These are phyloP conservation scores for Eilema caniola DNA, from an alignment of 2,888 invertebrate species.

Conservation along the genomic window DNA sequence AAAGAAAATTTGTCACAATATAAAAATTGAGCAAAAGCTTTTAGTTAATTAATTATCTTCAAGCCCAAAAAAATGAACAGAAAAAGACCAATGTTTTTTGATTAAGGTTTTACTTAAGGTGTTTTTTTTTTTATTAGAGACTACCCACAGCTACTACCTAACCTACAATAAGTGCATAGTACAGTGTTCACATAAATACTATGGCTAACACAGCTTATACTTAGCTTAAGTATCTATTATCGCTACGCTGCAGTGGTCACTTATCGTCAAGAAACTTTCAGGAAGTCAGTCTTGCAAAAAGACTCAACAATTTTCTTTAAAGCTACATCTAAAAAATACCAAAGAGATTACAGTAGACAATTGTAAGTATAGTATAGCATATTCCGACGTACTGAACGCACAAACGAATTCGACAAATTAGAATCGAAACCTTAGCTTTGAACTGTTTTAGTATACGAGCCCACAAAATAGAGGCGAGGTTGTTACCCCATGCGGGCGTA, in stretches of 20 bases:
- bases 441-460: slow-evolving; percentile 34
- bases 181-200: no score
- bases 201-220: no score
- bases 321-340: no score
- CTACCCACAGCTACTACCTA: no score
- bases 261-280: no score
- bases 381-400: slow-evolving; percentile 24
- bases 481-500: slow-evolving; percentile 66
- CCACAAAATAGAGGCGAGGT: slow-evolving; percentile 67
- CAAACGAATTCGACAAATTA: slow-evolving; percentile 32
- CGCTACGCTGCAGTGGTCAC: no score
- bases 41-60: background rate
- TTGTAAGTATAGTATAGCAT: background rate
- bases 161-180: no score
- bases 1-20: background rate
- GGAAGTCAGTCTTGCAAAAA: no score
- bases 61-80: background rate
- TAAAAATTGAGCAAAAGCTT: slow-evolving; percentile 2
- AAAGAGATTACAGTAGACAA: background rate
- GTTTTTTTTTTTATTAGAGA: background rate
- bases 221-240: no score
- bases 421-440: slow-evolving; percentile 28
- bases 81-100: background rate
- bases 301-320: no score
- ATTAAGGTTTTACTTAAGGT: background rate